A percentile compares a stretch with the other conserved stretches of the same genome.
phyloP scores from a whole-genome alignment of 2,797 vertebrate species.

The Chloroceryle amazona region DNA sequence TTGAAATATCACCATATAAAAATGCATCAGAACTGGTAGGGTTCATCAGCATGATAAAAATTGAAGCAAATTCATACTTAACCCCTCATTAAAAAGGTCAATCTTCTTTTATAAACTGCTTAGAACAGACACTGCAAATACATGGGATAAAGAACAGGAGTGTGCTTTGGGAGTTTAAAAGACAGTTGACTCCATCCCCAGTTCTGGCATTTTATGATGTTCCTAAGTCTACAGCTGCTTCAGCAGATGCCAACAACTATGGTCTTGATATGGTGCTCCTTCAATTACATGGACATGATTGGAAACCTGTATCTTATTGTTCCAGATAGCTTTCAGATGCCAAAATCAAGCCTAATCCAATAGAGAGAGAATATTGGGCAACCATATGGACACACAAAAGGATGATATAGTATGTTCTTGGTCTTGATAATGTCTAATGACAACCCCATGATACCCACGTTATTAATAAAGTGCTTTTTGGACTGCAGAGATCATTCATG shows the following conservation, averaged over 20 bases:
- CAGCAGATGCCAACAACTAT: constrained; percentile 70
- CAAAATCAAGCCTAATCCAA: constrained; percentile 42
- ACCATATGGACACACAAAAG: constrained; percentile 31
- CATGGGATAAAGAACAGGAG: constrained; percentile 19
- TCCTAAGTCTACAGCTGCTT: constrained; percentile 64
- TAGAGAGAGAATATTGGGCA: constrained; percentile 2
- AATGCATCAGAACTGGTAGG: background rate
- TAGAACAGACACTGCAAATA: constrained; percentile 21
- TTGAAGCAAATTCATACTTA: constrained; percentile 40
- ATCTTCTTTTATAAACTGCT: constrained; percentile 9
- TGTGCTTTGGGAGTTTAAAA: constrained; percentile 48
- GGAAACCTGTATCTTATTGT: constrained; percentile 72
- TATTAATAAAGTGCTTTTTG: constrained; percentile 8
- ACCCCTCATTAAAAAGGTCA: background rate
- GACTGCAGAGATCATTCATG: background rate
- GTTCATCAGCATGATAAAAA: constrained; percentile 18
- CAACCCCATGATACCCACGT: background rate
- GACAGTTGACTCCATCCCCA: constrained; percentile 19
- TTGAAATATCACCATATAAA: constrained; percentile 8
- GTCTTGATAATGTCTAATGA: constrained; percentile 33
- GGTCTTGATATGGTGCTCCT: constrained; percentile 66
- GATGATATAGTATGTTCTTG: constrained; percentile 24
- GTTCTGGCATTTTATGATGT: constrained; percentile 61
- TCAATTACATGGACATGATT: constrained; percentile 67
- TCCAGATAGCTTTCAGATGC: constrained; percentile 60